Percentiles rank a stretch among this genome's conserved stretches.
Conservation (phyloP, 2,888 invertebrate species). For the Panopea generosa region DNA sequence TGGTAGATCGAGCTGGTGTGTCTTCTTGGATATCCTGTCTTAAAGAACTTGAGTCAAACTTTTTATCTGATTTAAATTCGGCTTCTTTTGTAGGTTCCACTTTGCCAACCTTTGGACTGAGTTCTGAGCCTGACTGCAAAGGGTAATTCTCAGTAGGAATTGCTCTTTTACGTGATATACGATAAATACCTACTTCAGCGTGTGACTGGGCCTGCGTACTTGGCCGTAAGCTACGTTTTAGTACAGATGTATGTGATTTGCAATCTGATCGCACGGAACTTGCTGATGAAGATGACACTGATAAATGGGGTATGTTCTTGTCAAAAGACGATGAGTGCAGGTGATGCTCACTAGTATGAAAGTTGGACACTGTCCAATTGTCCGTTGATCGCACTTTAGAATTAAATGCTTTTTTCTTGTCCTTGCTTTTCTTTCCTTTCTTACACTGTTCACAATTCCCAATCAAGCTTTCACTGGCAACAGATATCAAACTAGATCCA, state of each 20-base stretch:
- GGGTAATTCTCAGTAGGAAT: constrained; percentile 6
- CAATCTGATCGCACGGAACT: background rate
- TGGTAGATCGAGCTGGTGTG: constrained; percentile 32
- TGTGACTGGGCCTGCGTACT: constrained; percentile 57
- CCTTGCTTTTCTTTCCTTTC: constrained; percentile 30
- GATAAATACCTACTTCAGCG: constrained; percentile 48
- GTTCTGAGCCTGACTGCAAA: background rate
- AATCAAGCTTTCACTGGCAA: constrained; percentile 40
- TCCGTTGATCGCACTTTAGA: constrained; percentile 28
- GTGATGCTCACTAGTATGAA: constrained; percentile 11
- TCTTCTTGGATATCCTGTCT: constrained; percentile 50
- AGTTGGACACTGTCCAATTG: constrained; percentile 38
- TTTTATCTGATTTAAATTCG: constrained; percentile 50
- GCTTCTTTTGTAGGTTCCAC: constrained; percentile 52
- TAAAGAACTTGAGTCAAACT: constrained; percentile 32
- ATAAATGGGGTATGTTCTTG: background rate
- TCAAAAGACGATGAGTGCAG: background rate
- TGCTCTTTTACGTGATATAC: constrained; percentile 40
- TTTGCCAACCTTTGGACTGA: constrained; percentile 13
- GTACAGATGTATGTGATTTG: background rate
- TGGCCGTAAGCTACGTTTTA: constrained; percentile 46
- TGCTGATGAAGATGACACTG: background rate
- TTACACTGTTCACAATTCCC: constrained; percentile 44
- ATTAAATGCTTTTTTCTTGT: constrained; percentile 12
- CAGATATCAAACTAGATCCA: constrained; percentile 40